Evolutionary conservation across 1,140 invertebrate species (phyloP).

Genomic region (Thaumatotibia leucotreta): DNA sequence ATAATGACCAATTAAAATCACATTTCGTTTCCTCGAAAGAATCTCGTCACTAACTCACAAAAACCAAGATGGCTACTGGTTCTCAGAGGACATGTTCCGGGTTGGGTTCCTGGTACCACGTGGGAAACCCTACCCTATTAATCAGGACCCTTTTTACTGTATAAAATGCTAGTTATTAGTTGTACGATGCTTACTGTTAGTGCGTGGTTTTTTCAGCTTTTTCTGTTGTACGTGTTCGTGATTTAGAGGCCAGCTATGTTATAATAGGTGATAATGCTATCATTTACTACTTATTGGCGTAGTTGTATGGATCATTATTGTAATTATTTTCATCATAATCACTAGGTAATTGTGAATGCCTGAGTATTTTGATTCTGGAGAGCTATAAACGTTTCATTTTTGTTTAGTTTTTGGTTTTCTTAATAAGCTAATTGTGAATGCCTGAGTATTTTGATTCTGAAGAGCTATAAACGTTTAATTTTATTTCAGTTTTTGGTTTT

Average conservation of each 20-base stretch:
- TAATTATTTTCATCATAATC: background rate
- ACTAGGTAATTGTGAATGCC: too few relatives aligned
- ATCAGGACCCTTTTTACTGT: background rate
- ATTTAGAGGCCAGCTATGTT: background rate
- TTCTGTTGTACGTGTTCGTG: background rate
- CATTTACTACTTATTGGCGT: too few relatives aligned
- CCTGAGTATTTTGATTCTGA: too few relatives aligned
- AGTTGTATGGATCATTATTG: too few relatives aligned
- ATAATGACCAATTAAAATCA: background rate
- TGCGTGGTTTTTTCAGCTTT: background rate
- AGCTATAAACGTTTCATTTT: too few relatives aligned
- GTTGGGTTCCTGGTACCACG: background rate
- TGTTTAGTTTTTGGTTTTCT: too few relatives aligned
- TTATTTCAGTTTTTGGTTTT: too few relatives aligned
- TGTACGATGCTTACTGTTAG: background rate
- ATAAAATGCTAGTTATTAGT: background rate
- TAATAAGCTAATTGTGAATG: too few relatives aligned
- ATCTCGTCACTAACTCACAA: background rate
- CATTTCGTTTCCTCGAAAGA: background rate
- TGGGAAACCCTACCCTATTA: background rate
- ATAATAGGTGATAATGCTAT: background rate
- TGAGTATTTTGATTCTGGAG: too few relatives aligned
- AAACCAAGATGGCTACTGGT: background rate
- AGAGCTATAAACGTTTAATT: too few relatives aligned
- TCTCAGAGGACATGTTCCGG: background rate